Conservation (phyloP, 2,797 vertebrate species). For the Botia kubotai region DNA sequence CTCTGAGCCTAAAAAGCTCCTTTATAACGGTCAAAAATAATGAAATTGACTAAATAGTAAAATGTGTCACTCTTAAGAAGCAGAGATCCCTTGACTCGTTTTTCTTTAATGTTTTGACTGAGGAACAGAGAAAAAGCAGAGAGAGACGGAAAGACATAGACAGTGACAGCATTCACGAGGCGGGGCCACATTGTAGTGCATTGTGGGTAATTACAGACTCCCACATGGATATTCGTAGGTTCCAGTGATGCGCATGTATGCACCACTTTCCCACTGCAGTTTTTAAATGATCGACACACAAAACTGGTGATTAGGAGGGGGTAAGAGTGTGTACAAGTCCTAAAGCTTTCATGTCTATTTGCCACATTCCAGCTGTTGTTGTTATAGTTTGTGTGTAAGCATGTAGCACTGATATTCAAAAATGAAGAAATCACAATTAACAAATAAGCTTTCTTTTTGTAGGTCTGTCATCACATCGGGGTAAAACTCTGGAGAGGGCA, state of each 20-base stretch:
- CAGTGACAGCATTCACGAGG: conserved; percentile 62
- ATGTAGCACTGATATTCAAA: no score
- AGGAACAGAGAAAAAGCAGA: not conserved
- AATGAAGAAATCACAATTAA: conserved; percentile 53
- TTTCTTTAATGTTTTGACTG: conserved; percentile 61
- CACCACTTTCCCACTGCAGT: conserved; percentile 68
- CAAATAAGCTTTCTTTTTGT: conserved; percentile 76
- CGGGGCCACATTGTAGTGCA: conserved; percentile 74
- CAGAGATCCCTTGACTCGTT: not conserved
- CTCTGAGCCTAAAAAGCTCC: no score
- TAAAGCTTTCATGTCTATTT: no score
- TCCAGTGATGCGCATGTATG: conserved; percentile 72
- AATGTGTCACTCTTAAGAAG: conserved; percentile 34
- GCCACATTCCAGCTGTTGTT: no score
- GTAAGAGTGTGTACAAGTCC: no score
- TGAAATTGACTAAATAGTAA: conserved; percentile 72
- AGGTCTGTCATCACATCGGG: conserved; percentile 70
- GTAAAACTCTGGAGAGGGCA: conserved; percentile 57
- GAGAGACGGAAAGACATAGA: not conserved
- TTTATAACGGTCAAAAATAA: not conserved
- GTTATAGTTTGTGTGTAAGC: no score
- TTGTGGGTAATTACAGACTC: conserved; percentile 86
- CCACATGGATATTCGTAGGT: conserved; percentile 82
- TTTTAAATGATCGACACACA: conserved; percentile 21
- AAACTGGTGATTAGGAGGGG: no score